Evolutionary conservation across 2,888 invertebrate genomes (phyloP), one percentile per base, ranked within the genome.

Genomic region (Phortica okadai): DNA sequence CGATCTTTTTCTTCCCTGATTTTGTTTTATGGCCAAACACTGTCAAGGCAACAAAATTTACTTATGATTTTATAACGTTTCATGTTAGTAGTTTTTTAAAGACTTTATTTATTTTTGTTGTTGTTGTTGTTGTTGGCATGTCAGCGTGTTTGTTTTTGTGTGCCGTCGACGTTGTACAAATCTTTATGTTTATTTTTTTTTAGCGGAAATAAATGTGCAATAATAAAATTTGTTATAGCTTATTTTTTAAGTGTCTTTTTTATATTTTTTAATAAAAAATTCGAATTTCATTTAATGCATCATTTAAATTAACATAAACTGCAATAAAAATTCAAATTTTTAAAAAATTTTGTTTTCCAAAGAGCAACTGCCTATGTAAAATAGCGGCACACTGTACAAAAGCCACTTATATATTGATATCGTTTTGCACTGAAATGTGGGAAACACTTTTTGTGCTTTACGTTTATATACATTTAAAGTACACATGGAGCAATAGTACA

Each of bases 61-160:
- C 1, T 11, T 11, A 54, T 73, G 58, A 54, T 33, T 66, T 84
- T 84, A 85, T 84, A 79, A 84, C 10, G 16, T 45, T 70, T 50
- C 7, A 50, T 25, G 44, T 11, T 11, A 50, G 50, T 50, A 50
- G 14, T n/a, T 59, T 59, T 59, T 59, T 14, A 59, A 59, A 21
- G 59, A 14, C 14, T 50, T 11, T 14, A 16, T 59, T 59, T 59
- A 8, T 59, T 59, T 59, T n/a, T 16, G 14, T 59, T 59, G n/a
- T 59, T 59, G 21, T n/a, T 7, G 1, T 11, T n/a, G 14, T 16
- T 59, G 10, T 59, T 59, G 7, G 7, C 7, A 16, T n/a, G 7
- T 59, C 7, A n/a, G 7, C 59, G 14, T 59, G 59, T 59, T 59
- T n/a, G n/a, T 54, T 10, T 54, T 2, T 54, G 54, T 2, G 2